These are phyloP conservation scores for Hymenochirus boettgeri DNA, from an alignment of 2,113 vertebrate genomes.

Conservation along the genomic window DNA sequence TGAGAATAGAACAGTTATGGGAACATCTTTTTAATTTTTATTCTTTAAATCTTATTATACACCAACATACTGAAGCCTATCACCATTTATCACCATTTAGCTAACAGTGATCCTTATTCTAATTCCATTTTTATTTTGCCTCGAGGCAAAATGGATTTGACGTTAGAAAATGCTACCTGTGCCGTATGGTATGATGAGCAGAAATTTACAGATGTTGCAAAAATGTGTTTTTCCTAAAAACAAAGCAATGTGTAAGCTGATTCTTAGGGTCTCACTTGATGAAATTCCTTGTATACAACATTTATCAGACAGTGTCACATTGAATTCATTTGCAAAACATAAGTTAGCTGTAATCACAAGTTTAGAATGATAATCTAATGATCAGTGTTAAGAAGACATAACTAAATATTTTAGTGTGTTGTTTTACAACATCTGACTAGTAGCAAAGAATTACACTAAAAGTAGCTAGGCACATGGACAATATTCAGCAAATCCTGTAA, in stretches of 20 bases:
- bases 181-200: background rate
- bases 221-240: background rate
- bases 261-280: slow-evolving; percentile 15
- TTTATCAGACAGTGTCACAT: slow-evolving; percentile 24
- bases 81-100: too few species aligned
- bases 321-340: slow-evolving; percentile 33
- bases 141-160: too few species aligned
- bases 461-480: too few species aligned
- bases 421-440: slow-evolving; percentile 35
- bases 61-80: too few species aligned
- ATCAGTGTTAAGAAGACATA: slow-evolving; percentile 13
- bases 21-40: too few species aligned
- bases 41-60: too few species aligned
- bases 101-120: too few species aligned
- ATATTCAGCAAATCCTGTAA: too few species aligned
- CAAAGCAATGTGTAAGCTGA: slow-evolving; percentile 13
- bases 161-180: background rate
- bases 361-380: slow-evolving; percentile 26
- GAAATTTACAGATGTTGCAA: slow-evolving; percentile 3
- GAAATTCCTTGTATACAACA: slow-evolving; percentile 14
- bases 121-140: background rate
- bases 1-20: too few species aligned
- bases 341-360: slow-evolving; percentile 28
- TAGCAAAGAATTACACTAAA: too few species aligned
- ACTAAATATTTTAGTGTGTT: slow-evolving; percentile 15